These are phyloP conservation scores for Callyntrura sp. DNA, from an alignment of 2,888 invertebrate species.

Conservation along the genomic window DNA sequence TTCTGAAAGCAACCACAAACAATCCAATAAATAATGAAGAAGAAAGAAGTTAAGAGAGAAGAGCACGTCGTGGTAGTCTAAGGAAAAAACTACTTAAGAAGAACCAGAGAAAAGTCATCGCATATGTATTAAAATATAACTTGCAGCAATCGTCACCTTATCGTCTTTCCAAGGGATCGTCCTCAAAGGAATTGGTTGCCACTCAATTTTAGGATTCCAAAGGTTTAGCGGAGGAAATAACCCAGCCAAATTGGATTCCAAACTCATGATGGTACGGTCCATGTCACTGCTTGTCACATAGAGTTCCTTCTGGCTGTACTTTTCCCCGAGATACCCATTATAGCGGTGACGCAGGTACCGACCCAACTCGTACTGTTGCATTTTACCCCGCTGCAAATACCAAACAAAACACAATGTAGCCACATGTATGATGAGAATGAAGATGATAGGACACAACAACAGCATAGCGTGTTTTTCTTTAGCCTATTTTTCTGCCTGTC, in stretches of 20 bases:
- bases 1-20: no score
- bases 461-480: no score
- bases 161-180: conserved; percentile 80
- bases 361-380: conserved; percentile 88
- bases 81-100: neutral
- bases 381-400: conserved; percentile 84
- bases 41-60: no score
- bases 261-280: conserved; percentile 95
- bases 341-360: conserved; percentile 90
- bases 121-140: neutral
- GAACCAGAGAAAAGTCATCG: neutral
- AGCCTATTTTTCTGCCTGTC: neutral
- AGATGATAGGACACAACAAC: no score
- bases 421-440: neutral
- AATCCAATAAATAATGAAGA: no score
- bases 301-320: conserved; percentile 85
- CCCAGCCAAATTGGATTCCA: conserved; percentile 92
- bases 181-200: conserved; percentile 85
- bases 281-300: conserved; percentile 90
- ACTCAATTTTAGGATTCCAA: conserved; percentile 87
- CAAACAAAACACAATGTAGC: neutral
- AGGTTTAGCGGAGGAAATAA: conserved; percentile 89
- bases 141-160: conserved; percentile 60
- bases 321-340: conserved; percentile 86
- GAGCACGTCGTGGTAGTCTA: no score